Evolutionary conservation across 2,113 vertebrate species (phyloP), one percentile per base, ranked within the genome.

Genomic region (Phyllopteryx taeniolatus): DNA sequence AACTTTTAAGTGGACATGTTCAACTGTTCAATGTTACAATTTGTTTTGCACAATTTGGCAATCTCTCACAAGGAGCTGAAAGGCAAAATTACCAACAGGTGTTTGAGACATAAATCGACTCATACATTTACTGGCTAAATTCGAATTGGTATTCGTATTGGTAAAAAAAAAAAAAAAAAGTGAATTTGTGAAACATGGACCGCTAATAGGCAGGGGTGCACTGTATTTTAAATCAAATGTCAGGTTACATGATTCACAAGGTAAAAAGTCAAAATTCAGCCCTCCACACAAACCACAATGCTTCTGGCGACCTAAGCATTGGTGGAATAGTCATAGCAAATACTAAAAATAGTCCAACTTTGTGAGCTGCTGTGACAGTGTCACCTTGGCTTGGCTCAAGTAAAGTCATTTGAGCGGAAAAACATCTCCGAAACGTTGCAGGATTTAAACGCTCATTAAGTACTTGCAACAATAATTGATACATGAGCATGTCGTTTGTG

Each of bases 321-420:
- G 73, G 65, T 33, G 57, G 57, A 60, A 60, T 33, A 60, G 60
- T 51, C 1, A 77, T 80, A 72, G 62, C 74, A 33, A 60, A 31
- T 70, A 76, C 85, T 88, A 83, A 80, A 87, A 91, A 87, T 87
- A 90, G 80, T 76, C 66, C 63, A 33, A 81, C 82, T 87, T 85
- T 67, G 51, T 79, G 75, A 84, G 81, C 85, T 80, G 82, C 82
- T 79, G 62, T 79, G 83, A 60, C 53, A 42, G 74, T 75, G 76
- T 89, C 83, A 83, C 79, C 70, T 83, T 78, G 69, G 9, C 75
- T 75, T 14, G 39, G 76, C 64, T 71, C 62, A 72, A 79, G 74
- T 56, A 64, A 70, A 46, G 13, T 8, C 19, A 35, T 67, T 5
- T 12, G 49, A 80, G 61, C 14, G 13, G 57, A 33, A 14, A 60